Evolutionary conservation across 2,888 invertebrate species (phyloP), one percentile per base, ranked within the genome.

Genomic region (Eilema griseolum): DNA sequence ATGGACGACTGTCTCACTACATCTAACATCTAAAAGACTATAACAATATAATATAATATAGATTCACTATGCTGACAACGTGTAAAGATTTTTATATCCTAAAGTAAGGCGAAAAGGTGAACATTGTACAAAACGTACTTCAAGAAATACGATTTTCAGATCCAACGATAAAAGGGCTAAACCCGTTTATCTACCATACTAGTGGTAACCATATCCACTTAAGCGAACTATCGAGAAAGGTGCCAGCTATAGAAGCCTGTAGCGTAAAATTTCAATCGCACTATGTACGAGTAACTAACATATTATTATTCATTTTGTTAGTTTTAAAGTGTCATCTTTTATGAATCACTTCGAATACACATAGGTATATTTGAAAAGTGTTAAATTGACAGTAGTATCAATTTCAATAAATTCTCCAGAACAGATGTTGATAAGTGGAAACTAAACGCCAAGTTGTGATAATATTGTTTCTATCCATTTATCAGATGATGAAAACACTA

Each of bases 261-360:
- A 23, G 56, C 66, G 37, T 71, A 12, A 63, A 75, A 72, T 75
- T 71, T 68, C 67, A 70, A 78, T 81, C 78, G 66, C 26, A 46
- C 23, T 62, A 69, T 23, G 16, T 63, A 1, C 1, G n/a, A n/a
- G n/a, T n/a, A n/a, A n/a, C n/a, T n/a, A n/a, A n/a, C n/a, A 11
- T 37, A 60, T 68, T 65, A 52, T n/a, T 65, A 67, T 67, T 52
- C 16, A 68, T 26, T 41, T 69, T 65, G 24, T 52, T 20, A 60
- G 28, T 64, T 60, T 24, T 41, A 46, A 12, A 8, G 20, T 64
- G 59, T 52, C 31, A 60, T n/a, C 12, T 67, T 56, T 52, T 61
- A 60, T 20, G 12, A 60, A 16, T 41, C 16, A 41, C 16, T 41
- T 14, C 37, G 37, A 14, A 3, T 41, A 11, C 46, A n/a, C n/a